These are phyloP conservation scores for Crotalus tigris DNA, from an alignment of 2,113 vertebrate genomes.

Conservation along the genomic window DNA sequence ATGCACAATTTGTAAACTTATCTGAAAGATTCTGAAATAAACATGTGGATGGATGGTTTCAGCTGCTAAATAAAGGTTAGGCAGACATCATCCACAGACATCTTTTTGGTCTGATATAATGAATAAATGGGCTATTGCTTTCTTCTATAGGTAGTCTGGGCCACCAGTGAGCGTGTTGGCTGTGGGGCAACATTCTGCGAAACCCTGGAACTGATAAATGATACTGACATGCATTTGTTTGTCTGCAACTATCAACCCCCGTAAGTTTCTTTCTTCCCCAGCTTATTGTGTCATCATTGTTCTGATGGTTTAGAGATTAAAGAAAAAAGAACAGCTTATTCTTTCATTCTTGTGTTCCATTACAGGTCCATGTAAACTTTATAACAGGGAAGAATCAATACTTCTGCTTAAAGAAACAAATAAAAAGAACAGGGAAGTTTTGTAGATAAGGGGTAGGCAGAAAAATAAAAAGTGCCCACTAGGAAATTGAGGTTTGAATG, in stretches of 20 bases:
- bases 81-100: not conserved
- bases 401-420: not conserved
- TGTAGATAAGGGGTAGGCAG: not conserved
- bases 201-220: conserved; percentile 52
- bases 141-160: conserved; percentile 71
- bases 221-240: conserved; percentile 65
- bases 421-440: not conserved
- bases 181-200: conserved; percentile 71
- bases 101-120: not conserved
- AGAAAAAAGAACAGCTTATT: not conserved
- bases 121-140: not conserved
- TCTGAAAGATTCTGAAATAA: not conserved
- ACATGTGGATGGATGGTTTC: not conserved
- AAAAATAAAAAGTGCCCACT: not conserved
- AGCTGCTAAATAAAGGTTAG: not conserved
- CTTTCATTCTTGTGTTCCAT: not conserved
- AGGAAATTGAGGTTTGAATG: not conserved
- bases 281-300: not conserved
- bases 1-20: not conserved
- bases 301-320: not conserved
- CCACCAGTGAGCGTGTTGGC: conserved; percentile 59
- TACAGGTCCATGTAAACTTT: not conserved
- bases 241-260: conserved; percentile 77
- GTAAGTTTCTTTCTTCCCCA: conserved; percentile 58
- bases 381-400: not conserved